Conservation (phyloP, 2,113 vertebrate genomes). For the Mesoclemmys tuberculata region DNA sequence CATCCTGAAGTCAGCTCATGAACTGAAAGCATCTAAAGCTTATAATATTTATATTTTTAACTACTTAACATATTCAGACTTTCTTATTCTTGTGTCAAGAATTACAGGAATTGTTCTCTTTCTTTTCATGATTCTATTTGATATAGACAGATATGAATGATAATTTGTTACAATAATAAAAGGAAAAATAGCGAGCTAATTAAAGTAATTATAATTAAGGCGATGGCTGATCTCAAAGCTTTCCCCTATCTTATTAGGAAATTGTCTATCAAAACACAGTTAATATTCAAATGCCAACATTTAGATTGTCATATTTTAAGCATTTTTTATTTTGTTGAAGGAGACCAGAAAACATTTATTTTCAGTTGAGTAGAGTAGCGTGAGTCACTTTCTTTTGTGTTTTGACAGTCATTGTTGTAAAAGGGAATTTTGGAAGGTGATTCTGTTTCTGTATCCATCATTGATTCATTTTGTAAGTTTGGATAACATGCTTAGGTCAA, state of each 20-base stretch:
- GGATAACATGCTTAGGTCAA: not conserved
- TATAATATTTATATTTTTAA: not conserved
- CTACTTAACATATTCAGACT: not conserved
- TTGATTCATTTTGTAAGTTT: not conserved
- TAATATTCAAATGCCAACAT: not conserved
- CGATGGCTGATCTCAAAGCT: not conserved
- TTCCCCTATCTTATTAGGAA: not conserved
- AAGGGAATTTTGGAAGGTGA: not conserved
- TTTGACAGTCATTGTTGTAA: not conserved
- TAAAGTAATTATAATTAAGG: not conserved
- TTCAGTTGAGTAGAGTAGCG: not conserved
- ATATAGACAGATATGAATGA: not conserved
- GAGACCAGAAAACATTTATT: not conserved
- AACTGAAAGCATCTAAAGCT: conserved; percentile 17
- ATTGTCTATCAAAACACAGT: not conserved
- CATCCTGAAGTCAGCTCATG: conserved; percentile 45
- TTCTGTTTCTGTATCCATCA: not conserved
- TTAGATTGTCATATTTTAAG: not conserved
- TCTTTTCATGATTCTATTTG: not conserved
- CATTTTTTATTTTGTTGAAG: not conserved
- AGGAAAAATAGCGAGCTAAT: not conserved
- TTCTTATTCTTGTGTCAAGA: not conserved
- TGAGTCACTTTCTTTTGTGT: not conserved
- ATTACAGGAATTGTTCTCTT: not conserved
- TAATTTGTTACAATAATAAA: not conserved